These are phyloP conservation scores for Ageneiosus marmoratus DNA, from an alignment of 2,113 vertebrate species.

Conservation along the genomic window DNA sequence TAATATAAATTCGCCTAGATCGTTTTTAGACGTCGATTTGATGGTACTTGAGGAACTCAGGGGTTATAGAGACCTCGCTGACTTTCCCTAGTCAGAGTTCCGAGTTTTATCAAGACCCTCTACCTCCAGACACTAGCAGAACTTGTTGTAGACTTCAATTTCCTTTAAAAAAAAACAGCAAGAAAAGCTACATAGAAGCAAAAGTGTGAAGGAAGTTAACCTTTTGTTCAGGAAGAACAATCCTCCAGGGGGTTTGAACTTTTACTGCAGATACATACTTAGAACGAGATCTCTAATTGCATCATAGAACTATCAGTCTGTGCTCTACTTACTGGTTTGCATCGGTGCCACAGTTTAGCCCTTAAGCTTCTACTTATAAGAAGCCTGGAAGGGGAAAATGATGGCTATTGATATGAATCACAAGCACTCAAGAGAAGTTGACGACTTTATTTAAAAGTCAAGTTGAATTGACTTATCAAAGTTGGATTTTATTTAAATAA, in stretches of 20 bases:
- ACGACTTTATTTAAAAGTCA: neutral
- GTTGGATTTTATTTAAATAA: too few species aligned
- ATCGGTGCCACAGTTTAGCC: conserved; percentile 28
- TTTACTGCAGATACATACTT: conserved; percentile 24
- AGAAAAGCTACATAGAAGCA: neutral
- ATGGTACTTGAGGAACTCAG: neutral
- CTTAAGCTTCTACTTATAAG: conserved; percentile 3
- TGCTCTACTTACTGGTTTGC: conserved; percentile 27
- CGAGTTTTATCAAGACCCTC: neutral
- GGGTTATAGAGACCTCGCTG: neutral
- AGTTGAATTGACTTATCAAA: neutral
- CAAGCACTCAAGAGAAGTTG: neutral
- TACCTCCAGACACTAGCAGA: neutral
- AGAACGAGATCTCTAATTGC: conserved; percentile 41
- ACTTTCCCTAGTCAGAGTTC: neutral
- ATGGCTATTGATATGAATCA: neutral
- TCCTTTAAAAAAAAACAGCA: neutral
- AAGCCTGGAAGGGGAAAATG: neutral
- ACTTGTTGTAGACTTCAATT: neutral
- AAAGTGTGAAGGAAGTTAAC: conserved; percentile 21
- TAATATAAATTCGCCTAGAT: neutral
- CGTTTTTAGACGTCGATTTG: neutral
- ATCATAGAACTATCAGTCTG: conserved; percentile 32
- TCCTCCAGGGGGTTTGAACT: conserved; percentile 40
- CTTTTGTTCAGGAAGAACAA: conserved; percentile 35